phyloP scores from a whole-genome alignment of 2,113 vertebrate species.

The Indicator maculatus region DNA sequence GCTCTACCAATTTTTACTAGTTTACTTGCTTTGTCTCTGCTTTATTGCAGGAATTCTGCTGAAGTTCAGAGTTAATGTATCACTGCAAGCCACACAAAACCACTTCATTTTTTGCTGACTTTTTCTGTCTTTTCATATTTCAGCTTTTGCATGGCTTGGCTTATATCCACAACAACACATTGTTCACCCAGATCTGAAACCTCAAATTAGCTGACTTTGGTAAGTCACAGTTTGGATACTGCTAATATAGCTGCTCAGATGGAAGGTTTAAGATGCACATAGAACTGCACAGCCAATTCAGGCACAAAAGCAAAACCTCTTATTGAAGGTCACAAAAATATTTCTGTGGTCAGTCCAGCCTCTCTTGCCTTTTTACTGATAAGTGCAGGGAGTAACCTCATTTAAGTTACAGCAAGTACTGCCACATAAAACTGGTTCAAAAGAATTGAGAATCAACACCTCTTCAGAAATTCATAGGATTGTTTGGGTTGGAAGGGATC shows the following conservation, averaged over 20 bases:
- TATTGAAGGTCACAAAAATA: slow-evolving; percentile 10
- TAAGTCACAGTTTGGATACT: slow-evolving; percentile 67
- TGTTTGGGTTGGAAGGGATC: too few relatives aligned
- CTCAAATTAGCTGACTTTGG: slow-evolving; percentile 92
- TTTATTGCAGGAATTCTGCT: slow-evolving; percentile 50
- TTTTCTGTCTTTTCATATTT: slow-evolving; percentile 90
- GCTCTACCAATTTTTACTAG: not conserved
- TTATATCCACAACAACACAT: slow-evolving; percentile 87
- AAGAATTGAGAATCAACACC: not conserved
- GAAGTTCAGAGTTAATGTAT: slow-evolving; percentile 44
- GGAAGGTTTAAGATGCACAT: not conserved
- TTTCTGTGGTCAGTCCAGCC: not conserved
- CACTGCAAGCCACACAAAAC: slow-evolving; percentile 28
- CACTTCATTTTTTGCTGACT: slow-evolving; percentile 38
- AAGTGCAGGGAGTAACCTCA: not conserved
- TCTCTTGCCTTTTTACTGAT: not conserved
- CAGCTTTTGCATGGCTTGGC: slow-evolving; percentile 88
- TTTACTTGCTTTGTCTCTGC: slow-evolving; percentile 42
- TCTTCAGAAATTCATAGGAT: not conserved
- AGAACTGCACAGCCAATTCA: slow-evolving; percentile 21
- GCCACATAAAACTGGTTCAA: not conserved
- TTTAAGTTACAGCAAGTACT: not conserved
- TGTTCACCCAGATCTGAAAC: slow-evolving; percentile 93
- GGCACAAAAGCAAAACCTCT: slow-evolving; percentile 20
- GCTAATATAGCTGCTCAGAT: not conserved